phyloP scores from a whole-genome alignment of 2,888 invertebrate species.

The Aphrophora alni region DNA sequence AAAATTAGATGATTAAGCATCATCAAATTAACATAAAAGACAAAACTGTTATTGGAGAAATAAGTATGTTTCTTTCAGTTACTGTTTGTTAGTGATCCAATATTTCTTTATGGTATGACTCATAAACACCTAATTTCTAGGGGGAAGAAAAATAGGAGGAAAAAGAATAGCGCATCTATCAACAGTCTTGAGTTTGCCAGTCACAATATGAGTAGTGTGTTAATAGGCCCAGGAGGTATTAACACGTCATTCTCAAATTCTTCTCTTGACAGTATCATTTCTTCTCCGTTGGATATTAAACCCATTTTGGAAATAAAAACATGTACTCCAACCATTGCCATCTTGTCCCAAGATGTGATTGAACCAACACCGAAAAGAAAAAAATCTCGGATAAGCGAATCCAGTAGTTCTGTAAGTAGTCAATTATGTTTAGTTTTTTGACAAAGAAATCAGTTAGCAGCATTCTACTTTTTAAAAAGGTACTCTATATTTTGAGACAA shows the following conservation, averaged over 20 bases:
- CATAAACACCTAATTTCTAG: too few relatives aligned
- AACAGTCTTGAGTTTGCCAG: background rate
- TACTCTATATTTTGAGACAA: too few relatives aligned
- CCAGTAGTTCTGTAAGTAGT: background rate
- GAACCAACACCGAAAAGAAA: background rate
- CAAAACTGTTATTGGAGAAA: too few relatives aligned
- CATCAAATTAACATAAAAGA: too few relatives aligned
- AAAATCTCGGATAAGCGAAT: background rate
- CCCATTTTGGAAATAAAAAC: background rate
- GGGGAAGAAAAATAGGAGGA: background rate
- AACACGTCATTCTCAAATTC: background rate
- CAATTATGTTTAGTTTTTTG: background rate
- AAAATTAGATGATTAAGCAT: too few relatives aligned
- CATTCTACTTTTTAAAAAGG: too few relatives aligned
- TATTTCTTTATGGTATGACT: too few relatives aligned
- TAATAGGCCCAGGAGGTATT: background rate
- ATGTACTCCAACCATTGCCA: background rate
- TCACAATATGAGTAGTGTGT: background rate
- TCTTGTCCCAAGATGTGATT: background rate
- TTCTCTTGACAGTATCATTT: background rate
- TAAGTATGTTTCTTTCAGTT: too few relatives aligned
- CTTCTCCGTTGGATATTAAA: background rate
- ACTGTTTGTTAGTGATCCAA: too few relatives aligned
- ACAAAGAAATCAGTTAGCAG: too few relatives aligned
- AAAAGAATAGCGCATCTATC: background rate